Evolutionary conservation across 2,797 vertebrate species (phyloP), one percentile per base, ranked within the genome.

Genomic region (Hybognathus amarus): DNA sequence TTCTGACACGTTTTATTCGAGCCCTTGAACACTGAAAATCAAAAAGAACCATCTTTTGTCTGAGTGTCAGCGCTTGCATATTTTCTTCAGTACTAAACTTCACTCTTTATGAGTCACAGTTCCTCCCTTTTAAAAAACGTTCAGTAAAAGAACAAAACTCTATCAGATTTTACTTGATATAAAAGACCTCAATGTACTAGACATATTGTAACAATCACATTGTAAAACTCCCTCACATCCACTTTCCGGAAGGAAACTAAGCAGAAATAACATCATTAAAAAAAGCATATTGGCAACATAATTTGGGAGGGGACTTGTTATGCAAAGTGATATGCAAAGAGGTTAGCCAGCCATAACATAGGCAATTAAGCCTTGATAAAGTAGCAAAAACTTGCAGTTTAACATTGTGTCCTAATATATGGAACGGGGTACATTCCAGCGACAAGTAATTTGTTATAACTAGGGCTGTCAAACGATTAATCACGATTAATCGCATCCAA

Each of bases 1-100:
- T 61, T 63, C 54, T 76, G 71, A 67, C 45, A 74, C 15, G 20
- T 30, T 70, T 63, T 47, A 71, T 71, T 27, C 5, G 33, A 74
- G 47, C 45, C 38, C 78, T 80, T 30, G 40, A 73, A 64, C 27
- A 82, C 11, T 54, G 59, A 74, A 82, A 52, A 66, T 66, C 70
- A n/a, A 40, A 81, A 71, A 80, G 68, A 82, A 82, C 22, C 59
- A 22, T 30, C 71, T 68, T 83, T 83, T 83, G 73, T 82, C 22
- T 17, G 33, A 15, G 42, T 83, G 81, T 83, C 81, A 68, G 63
- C 8, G 22, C 20, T 76, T 42, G 80, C 64, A 50, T 36, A 33
- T 74, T 82, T 74, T 82, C 78, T 64, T 36, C 20, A 24, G 79
- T 13, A 64, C 56, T 74, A 74, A 73, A 82, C 12, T 67, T 45